Evolutionary conservation across 2,888 invertebrate genomes (phyloP).

Genomic region (Cantharis rustica): DNA sequence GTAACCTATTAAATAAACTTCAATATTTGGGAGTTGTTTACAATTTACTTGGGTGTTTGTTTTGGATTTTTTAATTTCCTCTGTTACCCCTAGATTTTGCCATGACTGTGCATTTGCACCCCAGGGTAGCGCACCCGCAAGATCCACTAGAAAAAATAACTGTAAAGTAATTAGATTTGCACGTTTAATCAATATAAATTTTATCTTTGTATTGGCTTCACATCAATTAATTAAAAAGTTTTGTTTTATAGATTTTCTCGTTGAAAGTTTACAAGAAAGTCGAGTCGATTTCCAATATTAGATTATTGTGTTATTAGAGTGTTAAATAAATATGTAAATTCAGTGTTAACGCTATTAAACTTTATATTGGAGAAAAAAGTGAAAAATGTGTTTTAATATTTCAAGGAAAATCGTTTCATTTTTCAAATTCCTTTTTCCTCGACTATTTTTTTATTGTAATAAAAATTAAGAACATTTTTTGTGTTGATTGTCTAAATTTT

Average conservation of each 20-base stretch:
- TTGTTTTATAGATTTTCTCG: neutral
- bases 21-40: neutral
- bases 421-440: neutral
- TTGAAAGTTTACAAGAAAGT: neutral
- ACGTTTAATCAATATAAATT: neutral
- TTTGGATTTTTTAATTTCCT: neutral
- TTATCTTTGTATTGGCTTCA: neutral
- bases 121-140: neutral
- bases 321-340: neutral
- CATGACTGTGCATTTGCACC: neutral
- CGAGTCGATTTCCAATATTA: neutral
- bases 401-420: neutral
- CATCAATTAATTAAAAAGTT: neutral
- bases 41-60: neutral
- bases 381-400: neutral
- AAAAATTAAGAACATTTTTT: slow-evolving; percentile 3
- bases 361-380: neutral
- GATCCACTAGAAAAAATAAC: neutral
- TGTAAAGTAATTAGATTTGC: neutral
- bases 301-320: neutral
- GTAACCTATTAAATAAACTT: neutral
- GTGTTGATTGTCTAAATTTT: slow-evolving; percentile 3
- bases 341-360: neutral
- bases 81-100: neutral
- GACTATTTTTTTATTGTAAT: neutral